Evolutionary conservation across 2,797 vertebrate species (phyloP).

Genomic region (Dermochelys coriacea): DNA sequence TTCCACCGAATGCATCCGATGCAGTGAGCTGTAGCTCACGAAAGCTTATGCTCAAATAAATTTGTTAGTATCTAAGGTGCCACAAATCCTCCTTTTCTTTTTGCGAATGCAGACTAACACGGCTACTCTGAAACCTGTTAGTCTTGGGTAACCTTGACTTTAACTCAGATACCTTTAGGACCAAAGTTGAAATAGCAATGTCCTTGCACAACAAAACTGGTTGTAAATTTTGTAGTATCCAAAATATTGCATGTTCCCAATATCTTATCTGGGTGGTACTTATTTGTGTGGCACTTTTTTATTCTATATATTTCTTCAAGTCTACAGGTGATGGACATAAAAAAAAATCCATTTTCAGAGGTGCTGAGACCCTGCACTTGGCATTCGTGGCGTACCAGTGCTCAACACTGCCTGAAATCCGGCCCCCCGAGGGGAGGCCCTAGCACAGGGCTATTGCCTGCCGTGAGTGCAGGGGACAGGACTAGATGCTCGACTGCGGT

Average conservation of each 20-base stretch:
- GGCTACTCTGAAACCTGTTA: too few species aligned
- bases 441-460: not conserved
- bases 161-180: not conserved
- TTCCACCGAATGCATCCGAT: too few species aligned
- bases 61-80: too few species aligned
- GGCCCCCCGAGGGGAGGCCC: not conserved
- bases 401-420: not conserved
- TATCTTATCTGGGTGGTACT: too few species aligned
- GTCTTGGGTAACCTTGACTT: not conserved
- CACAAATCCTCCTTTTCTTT: too few species aligned
- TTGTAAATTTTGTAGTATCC: not conserved
- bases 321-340: not conserved
- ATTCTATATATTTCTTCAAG: not conserved
- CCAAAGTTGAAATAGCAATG: not conserved
- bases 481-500: too few species aligned
- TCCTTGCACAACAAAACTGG: not conserved
- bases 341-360: not conserved
- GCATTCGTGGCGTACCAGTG: not conserved
- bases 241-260: not conserved
- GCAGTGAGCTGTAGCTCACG: too few species aligned
- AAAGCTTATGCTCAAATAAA: too few species aligned
- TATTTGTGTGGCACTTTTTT: not conserved
- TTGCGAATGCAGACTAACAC: too few species aligned
- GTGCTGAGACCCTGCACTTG: not conserved
- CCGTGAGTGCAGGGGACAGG: not conserved